Percentiles rank a stretch among this genome's conserved stretches.
phyloP scores from a whole-genome alignment of 2,797 vertebrate genomes.

The Tauraco hartlaubi region DNA sequence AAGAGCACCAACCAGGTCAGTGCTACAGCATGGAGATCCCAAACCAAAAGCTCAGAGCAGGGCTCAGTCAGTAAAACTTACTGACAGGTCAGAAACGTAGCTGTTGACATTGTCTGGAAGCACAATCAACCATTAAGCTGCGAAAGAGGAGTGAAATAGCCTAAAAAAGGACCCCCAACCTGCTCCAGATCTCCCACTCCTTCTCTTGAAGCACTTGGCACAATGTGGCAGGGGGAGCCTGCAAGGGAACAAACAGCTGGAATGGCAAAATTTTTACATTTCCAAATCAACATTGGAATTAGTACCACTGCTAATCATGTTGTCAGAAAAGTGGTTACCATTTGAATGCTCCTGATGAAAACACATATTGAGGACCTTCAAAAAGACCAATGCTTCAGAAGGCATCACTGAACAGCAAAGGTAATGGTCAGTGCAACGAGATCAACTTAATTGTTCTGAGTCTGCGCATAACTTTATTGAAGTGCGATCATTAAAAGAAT shows the following conservation, averaged over 20 bases:
- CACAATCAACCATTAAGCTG: background rate
- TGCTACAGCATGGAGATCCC: accelerated
- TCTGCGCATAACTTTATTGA: background rate
- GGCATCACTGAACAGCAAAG: background rate
- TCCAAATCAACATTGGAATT: background rate
- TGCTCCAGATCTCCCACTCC: background rate
- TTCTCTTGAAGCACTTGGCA: background rate
- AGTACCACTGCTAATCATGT: background rate
- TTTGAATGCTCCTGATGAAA: background rate
- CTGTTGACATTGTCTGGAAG: background rate
- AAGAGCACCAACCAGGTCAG: accelerated
- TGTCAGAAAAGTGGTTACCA: background rate
- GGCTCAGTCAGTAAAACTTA: background rate
- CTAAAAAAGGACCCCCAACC: background rate
- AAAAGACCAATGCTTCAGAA: background rate
- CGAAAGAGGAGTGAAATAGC: background rate
- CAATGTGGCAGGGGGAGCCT: background rate
- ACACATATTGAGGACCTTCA: background rate
- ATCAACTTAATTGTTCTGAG: background rate
- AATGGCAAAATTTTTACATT: background rate
- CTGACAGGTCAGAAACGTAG: background rate
- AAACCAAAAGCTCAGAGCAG: accelerated
- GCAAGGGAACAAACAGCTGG: background rate
- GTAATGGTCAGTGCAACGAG: accelerated
- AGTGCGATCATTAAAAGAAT: background rate